Evolutionary conservation across 2,113 vertebrate species (phyloP).

Genomic region (Damaliscus lunatus): DNA sequence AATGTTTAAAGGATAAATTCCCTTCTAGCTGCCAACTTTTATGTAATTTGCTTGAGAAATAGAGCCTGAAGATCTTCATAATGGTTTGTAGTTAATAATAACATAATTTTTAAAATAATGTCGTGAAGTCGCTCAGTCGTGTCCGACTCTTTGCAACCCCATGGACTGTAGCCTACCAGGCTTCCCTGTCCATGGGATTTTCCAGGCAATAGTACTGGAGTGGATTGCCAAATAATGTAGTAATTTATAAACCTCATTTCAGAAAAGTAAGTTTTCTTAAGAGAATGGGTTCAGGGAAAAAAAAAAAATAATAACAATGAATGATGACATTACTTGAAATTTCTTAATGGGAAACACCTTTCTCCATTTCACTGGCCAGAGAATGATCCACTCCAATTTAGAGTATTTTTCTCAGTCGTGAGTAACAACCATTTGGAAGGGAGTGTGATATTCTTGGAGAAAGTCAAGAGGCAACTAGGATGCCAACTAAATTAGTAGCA

Average conservation of each 20-base stretch:
- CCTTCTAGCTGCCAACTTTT: neutral
- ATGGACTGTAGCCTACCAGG: too few species aligned
- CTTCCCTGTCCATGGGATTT: too few species aligned
- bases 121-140: too few species aligned
- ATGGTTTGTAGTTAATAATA: neutral
- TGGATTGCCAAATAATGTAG: neutral
- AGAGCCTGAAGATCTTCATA: neutral
- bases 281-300: neutral
- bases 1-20: neutral
- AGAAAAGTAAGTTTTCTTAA: neutral
- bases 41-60: neutral
- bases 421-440: neutral
- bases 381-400: neutral
- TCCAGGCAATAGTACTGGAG: too few species aligned
- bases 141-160: too few species aligned
- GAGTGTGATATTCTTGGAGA: neutral
- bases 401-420: neutral
- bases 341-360: neutral
- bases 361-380: neutral
- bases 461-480: neutral
- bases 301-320: neutral
- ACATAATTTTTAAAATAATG: neutral
- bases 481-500: neutral
- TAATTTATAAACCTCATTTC: neutral
- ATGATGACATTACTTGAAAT: neutral